These are phyloP conservation scores for Phymanthus crucifer DNA, from an alignment of 92 coral and sea anemone species.

Conservation along the genomic window DNA sequence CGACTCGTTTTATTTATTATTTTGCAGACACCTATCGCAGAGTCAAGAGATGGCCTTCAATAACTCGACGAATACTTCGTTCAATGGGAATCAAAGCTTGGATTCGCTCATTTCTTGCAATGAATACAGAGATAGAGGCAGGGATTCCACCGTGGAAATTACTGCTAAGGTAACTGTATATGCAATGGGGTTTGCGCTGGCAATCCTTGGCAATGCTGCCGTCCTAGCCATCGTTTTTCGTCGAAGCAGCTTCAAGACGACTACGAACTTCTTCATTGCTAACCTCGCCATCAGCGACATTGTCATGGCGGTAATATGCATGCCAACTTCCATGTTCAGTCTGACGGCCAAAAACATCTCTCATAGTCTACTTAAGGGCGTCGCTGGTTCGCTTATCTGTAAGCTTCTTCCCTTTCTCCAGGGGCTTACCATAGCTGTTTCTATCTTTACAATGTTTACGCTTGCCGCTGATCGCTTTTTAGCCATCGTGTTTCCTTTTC, in stretches of 20 bases:
- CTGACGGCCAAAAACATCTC: neutral
- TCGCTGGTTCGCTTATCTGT: neutral
- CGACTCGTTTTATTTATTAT: no score
- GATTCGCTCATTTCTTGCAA: neutral
- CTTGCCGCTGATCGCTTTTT: conserved; percentile 66
- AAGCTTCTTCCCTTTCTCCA: conserved; percentile 19
- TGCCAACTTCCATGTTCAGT: conserved; percentile 23
- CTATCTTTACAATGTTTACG: conserved; percentile 51
- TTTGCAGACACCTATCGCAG: no score
- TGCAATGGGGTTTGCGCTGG: conserved; percentile 2
- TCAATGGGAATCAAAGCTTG: neutral
- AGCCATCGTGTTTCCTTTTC: conserved; percentile 51
- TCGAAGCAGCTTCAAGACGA: conserved; percentile 12
- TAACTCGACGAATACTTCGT: neutral
- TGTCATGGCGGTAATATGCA: conserved; percentile 14
- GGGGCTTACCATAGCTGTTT: conserved; percentile 13
- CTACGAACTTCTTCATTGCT: conserved; percentile 22
- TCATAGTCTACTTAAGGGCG: neutral
- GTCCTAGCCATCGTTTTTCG: conserved; percentile 9
- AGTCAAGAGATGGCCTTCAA: neutral
- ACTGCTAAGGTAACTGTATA: neutral
- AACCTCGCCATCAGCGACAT: conserved; percentile 21
- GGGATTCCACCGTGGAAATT: neutral
- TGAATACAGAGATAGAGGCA: neutral
- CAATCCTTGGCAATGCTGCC: conserved; percentile 13